phyloP scores from a whole-genome alignment of 2,888 invertebrate genomes.

The Cerastoderma edule region DNA sequence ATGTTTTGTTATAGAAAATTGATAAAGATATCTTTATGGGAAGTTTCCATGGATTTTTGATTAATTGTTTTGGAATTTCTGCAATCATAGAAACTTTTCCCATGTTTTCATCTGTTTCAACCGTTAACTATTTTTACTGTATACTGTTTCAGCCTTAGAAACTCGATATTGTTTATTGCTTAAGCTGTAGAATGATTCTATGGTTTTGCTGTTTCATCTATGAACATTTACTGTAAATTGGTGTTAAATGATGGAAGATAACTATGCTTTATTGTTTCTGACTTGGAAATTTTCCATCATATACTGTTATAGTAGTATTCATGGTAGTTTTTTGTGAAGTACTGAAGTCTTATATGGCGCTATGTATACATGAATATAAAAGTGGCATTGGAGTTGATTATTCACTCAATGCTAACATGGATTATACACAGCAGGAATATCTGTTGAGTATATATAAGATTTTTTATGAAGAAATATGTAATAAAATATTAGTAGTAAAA shows the following conservation, averaged over 20 bases:
- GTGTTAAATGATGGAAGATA: not conserved
- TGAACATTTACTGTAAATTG: conserved; percentile 12
- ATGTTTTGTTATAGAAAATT: too few relatives aligned
- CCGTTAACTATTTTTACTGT: not conserved
- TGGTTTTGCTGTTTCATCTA: conserved; percentile 4
- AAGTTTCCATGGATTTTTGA: not conserved
- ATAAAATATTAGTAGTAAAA: conserved; percentile 64
- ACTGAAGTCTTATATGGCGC: conserved; percentile 22
- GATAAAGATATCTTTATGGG: too few relatives aligned
- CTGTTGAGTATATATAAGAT: conserved; percentile 64
- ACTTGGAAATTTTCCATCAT: conserved; percentile 1
- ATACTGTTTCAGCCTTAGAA: conserved; percentile 5
- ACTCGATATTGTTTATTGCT: conserved; percentile 11
- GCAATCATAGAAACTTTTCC: not conserved
- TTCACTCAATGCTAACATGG: conserved; percentile 52
- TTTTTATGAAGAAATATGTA: conserved; percentile 66
- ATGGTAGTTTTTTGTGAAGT: conserved; percentile 19
- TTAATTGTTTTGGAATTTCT: not conserved
- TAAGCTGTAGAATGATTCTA: conserved; percentile 11
- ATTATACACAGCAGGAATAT: conserved; percentile 47
- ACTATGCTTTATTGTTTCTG: not conserved
- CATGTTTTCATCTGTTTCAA: not conserved
- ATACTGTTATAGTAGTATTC: conserved; percentile 2
- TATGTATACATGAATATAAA: conserved; percentile 34
- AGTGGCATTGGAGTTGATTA: conserved; percentile 44